Base-by-base conservation (phyloP, 2,888 invertebrate genomes). In the Agrilus biguttatus region DNA sequence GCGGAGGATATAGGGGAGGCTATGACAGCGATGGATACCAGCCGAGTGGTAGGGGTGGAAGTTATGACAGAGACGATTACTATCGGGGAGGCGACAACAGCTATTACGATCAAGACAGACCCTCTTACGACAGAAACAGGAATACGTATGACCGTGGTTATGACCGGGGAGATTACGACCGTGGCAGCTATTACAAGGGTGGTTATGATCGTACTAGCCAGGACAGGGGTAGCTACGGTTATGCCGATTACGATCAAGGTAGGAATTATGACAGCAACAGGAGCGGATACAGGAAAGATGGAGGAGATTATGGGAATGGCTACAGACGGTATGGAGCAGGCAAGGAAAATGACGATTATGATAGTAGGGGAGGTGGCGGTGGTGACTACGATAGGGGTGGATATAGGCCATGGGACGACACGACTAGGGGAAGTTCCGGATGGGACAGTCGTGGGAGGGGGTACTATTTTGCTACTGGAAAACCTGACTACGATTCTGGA, bases 351-450 rank as follows among this genome's bases (percentile, higher is more conserved):
- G 19, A 45, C 33, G 45, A 41, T 8, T 19, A 28, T 19, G 40
- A 28, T 5, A 38, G 37, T 28, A 43, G 49, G 38, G 49, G 51
- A 35, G 46, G 51, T 33, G 48, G 44, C 17, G 34, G 49, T 14
- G 47, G 47, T 19, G 36, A 40, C 5, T 28, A 28, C 5, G 17
- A 33, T 33, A 53, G 61, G 19, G 61, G 60, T 8, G 64, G 64
- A 33, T 66, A 66, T 43, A 69, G 73, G 43, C 74, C 74, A 0
- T 73, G 71, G 69, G 74, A 74, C 53, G 74, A 74, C 56, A 72
- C 72, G 6, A 70, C 70, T 49, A 73, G 78, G 37, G 78, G 78
- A 2, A 72, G 74, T 52, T 70, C 78, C 1, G 77, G 78, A 7
- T 78, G 75, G 67, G 78, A 78, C 57, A 73, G 42, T 23, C 46